A percentile compares a stretch with the other conserved stretches of the same genome.
Conservation (phyloP, 2,797 vertebrate genomes). For the Liparis tanakae region DNA sequence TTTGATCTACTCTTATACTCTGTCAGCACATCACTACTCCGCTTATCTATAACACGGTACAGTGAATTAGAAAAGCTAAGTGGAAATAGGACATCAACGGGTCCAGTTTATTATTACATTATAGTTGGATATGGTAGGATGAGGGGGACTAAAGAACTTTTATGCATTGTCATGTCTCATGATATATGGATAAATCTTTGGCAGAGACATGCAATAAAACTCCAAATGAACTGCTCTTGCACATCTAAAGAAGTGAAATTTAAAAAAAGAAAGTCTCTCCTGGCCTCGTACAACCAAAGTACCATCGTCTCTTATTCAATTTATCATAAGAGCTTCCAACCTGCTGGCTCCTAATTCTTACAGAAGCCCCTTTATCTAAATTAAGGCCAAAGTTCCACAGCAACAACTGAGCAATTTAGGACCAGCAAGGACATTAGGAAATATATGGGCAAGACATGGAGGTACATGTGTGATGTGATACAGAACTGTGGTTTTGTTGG, state of each 20-base stretch:
- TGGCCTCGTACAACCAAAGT: not conserved
- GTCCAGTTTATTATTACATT: not conserved
- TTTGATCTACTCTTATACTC: not conserved
- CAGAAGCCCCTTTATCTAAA: slow-evolving; percentile 4
- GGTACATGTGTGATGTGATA: not conserved
- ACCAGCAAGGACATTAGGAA: not conserved
- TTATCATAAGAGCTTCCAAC: not conserved
- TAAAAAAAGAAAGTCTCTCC: not conserved
- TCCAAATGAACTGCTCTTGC: not conserved
- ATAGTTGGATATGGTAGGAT: not conserved
- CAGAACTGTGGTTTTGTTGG: not conserved
- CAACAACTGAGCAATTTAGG: not conserved
- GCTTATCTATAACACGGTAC: not conserved
- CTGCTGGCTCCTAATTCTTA: not conserved
- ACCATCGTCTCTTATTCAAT: not conserved
- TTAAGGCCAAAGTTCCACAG: not conserved
- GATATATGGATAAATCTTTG: not conserved
- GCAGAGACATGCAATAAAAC: not conserved
- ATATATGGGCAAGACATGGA: not conserved
- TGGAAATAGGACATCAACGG: not conserved
- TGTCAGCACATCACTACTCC: not conserved
- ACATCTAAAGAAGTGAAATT: not conserved
- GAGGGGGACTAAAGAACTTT: not conserved
- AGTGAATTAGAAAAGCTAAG: not conserved
- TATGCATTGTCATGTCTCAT: not conserved